Evolutionary conservation across 2,888 invertebrate species (phyloP), one percentile per base, ranked within the genome.

Genomic region (Mimas tiliae): DNA sequence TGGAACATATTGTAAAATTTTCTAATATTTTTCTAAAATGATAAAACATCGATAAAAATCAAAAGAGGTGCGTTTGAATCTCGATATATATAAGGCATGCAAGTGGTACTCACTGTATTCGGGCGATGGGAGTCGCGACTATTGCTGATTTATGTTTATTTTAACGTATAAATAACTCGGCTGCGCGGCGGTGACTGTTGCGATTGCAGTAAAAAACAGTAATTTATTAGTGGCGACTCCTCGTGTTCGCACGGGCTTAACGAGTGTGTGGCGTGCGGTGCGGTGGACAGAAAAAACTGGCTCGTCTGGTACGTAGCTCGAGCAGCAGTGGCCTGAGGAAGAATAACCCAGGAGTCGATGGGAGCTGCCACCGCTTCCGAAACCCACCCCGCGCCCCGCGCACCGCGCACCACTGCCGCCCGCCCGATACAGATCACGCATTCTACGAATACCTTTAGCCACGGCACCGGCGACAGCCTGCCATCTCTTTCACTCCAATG

Each of bases 251-350:
- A 93, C 94, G 94, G 94, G 90, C 92, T 92, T 93, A 94, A 94
- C 94, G 94, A 93, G 93, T 93, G 93, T 93, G 91, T 92, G 93
- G 94, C 93, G 94, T 94, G 93, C 91, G 92, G 90, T 88, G 88
- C 94, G 93, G 92, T 93, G 91, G 88, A 94, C 94, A 94, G 94
- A 94, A 95, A 94, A 95, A 94, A 94, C 95, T 94, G 94, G 94
- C 91, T 91, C 85, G 90, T 86, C 85, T 87, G 88, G 87, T 90
- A 91, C 92, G 91, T 86, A 91, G 93, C 91, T 93, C 90, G 89
- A 89, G 88, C 91, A 89, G 90, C 93, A 93, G 94, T 94, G 94
- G 94, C 93, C 93, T 90, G 92, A 92, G 91, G 93, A 93, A 94
- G 94, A 94, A 94, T 94, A 94, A 94, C 93, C 92, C 94, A 91